These are phyloP conservation scores for Brachyptera risi DNA, from an alignment of 2,888 invertebrate genomes.

Conservation along the genomic window DNA sequence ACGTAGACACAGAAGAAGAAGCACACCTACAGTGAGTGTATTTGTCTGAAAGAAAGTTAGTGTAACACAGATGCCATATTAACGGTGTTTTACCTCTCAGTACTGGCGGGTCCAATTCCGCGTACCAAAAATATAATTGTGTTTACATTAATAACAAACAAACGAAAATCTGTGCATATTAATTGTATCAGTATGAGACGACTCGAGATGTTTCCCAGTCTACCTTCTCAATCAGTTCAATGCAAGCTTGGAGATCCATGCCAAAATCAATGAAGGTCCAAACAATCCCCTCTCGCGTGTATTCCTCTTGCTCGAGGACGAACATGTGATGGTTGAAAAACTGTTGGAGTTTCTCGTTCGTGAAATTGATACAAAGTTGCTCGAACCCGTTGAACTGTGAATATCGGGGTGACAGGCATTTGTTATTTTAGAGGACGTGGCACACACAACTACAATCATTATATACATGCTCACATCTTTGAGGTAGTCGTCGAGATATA, in stretches of 20 bases:
- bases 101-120: slow-evolving; percentile 9
- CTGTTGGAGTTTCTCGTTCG: slow-evolving; percentile 85
- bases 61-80: not conserved
- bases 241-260: slow-evolving; percentile 82
- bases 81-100: slow-evolving; percentile 15
- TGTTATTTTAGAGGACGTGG: no score
- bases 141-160: not conserved
- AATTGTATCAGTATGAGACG: not conserved
- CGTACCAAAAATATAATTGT: not conserved
- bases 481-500: no score
- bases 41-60: slow-evolving; percentile 16
- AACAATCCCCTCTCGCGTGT: slow-evolving; percentile 84
- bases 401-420: no score
- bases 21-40: not conserved
- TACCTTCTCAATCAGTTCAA: slow-evolving; percentile 76
- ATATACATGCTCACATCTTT: no score
- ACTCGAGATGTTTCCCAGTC: slow-evolving; percentile 11
- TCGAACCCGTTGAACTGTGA: slow-evolving; percentile 83
- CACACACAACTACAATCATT: no score
- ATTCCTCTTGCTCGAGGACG: slow-evolving; percentile 90
- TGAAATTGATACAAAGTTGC: slow-evolving; percentile 92
- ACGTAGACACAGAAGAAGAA: not conserved
- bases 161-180: not conserved
- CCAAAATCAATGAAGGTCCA: slow-evolving; percentile 94
- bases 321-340: slow-evolving; percentile 96